A percentile compares a stretch with the other conserved stretches of the same genome.
These are phyloP conservation scores for Platichthys stellatus DNA, from an alignment of 2,113 vertebrate genomes.

Conservation along the genomic window DNA sequence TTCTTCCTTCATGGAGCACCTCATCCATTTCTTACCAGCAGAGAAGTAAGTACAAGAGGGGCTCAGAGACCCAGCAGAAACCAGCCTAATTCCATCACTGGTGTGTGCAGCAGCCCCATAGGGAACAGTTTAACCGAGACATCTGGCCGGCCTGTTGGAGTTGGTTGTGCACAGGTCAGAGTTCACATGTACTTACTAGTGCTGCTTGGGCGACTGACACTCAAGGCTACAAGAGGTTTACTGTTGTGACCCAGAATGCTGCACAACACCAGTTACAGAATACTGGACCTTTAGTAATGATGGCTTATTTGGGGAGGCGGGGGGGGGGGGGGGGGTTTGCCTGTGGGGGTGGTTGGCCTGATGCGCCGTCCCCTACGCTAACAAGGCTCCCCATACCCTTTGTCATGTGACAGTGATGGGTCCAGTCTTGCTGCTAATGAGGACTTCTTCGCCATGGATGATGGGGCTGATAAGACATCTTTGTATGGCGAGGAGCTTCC, in stretches of 20 bases:
- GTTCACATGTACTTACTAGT: conserved; percentile 55
- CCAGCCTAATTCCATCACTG: conserved; percentile 49
- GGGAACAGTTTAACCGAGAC: conserved; percentile 53
- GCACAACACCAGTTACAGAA: conserved; percentile 38
- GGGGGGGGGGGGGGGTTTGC: too few relatives aligned
- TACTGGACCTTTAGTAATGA: conserved; percentile 35
- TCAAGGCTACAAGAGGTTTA: conserved; percentile 36
- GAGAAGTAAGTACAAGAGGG: conserved; percentile 38
- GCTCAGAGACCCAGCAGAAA: conserved; percentile 44
- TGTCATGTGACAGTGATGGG: conserved; percentile 67
- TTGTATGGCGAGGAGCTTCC: conserved; percentile 27
- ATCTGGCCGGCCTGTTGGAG: conserved; percentile 46
- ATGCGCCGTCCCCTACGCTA: conserved; percentile 46
- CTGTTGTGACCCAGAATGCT: conserved; percentile 38
- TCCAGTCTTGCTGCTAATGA: conserved; percentile 66
- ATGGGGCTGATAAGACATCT: conserved; percentile 51
- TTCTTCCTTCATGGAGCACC: conserved; percentile 24
- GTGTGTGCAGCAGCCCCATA: conserved; percentile 27
- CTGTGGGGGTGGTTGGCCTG: conserved; percentile 17
- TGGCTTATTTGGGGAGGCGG: conserved; percentile 45
- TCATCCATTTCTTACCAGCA: conserved; percentile 35
- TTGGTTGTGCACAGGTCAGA: conserved; percentile 47
- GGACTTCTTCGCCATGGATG: conserved; percentile 52
- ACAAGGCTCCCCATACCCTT: conserved; percentile 60
- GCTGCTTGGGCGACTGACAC: conserved; percentile 34